Base-by-base conservation (phyloP, 2,113 vertebrate species). In the Onychorhynchus coronatus region DNA sequence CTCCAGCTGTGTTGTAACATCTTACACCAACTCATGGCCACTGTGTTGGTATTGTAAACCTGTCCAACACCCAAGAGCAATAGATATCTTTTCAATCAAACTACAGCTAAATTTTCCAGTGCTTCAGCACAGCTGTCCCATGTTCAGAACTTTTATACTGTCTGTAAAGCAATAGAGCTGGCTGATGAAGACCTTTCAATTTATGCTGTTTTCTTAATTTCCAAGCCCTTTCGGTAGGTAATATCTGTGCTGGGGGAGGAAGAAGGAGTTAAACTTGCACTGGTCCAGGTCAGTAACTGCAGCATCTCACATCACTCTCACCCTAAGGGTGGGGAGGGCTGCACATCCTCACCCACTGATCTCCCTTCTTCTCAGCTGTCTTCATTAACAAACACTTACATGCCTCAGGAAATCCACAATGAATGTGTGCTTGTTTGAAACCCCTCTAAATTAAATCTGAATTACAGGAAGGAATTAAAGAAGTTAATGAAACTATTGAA, bases 31-130 rank as follows among this genome's bases (percentile, higher is more conserved):
- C 19, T 21, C 1, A 55, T 8, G 24, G 27, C 23, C 56, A 35
- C 61, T 24, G 28, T 2, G 0, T 2, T 20, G 28, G 37, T 53
- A 59, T 86, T 0, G 0, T 23, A 56, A 91, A 66, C 20, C 52
- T 65, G 17, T n/a, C 66, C 56, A 58, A 30, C 44, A 87, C 24
- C 14, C 42, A 61, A 61, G 28, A 12, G 55, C 91, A 93, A 74
- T 8, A 16, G 1, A 1, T 41, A 1, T 35, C 42, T 83, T 82
- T 59, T 25, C 49, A 73, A 47, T 19, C 21, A 47, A 55, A 39
- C 66, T 56, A 27, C 52, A 68, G 24, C 20, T 68, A 37, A 21
- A 49, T 76, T 88, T 93, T 78, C 27, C 47, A 59, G 33, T 71
- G 24, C 31, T 84, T 91, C 30, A 5, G 17, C 63, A 30, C 61